phyloP scores from a whole-genome alignment of 2,113 vertebrate species.

The Trochalopteron elliotii region DNA sequence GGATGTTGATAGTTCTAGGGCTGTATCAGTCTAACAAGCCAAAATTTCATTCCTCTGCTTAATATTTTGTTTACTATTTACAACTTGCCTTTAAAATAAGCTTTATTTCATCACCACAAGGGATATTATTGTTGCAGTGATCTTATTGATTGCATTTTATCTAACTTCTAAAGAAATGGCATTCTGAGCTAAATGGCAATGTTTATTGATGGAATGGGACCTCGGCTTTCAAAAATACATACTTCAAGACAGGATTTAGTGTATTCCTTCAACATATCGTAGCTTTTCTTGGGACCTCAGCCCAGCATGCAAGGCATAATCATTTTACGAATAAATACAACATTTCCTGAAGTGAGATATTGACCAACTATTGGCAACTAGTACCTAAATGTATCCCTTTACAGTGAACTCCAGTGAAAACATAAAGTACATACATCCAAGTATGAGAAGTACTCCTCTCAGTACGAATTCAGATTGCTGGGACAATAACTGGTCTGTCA shows the following conservation, averaged over 20 bases:
- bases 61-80: constrained; percentile 16
- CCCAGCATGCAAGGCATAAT: background rate
- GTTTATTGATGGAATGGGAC: background rate
- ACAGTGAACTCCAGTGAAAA: background rate
- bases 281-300: background rate
- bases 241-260: background rate
- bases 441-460: background rate
- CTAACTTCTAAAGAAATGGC: background rate
- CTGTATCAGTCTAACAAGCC: background rate
- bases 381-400: background rate
- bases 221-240: background rate
- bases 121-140: background rate
- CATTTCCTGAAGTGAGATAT: background rate
- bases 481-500: background rate
- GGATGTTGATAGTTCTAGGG: background rate
- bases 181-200: background rate
- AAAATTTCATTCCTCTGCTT: background rate
- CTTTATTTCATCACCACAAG: background rate
- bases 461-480: background rate
- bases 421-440: background rate
- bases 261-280: background rate
- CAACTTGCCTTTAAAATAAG: background rate
- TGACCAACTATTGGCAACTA: background rate
- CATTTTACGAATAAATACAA: background rate
- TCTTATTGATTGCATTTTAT: background rate